Evolutionary conservation across 2,113 vertebrate species (phyloP).

Genomic region (Nymphicus hollandicus): DNA sequence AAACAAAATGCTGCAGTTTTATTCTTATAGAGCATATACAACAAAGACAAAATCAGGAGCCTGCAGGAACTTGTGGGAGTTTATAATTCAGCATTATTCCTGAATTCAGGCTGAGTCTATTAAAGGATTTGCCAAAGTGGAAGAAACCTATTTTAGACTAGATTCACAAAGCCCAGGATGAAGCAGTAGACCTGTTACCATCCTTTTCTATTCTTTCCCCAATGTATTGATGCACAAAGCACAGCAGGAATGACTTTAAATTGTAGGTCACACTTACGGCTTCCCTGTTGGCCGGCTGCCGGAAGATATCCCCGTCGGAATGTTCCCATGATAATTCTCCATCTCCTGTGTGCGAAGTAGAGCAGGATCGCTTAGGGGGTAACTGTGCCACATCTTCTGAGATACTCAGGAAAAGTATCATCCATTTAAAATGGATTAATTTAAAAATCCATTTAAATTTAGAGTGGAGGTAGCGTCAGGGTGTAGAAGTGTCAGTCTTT

Average conservation of each 20-base stretch:
- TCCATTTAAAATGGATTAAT: background rate
- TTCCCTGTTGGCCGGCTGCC: constrained; percentile 82
- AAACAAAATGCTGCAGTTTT: background rate
- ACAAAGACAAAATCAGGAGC: background rate
- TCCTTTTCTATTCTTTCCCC: background rate
- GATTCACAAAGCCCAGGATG: background rate
- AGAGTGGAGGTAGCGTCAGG: background rate
- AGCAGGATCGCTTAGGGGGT: background rate
- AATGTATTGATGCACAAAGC: background rate
- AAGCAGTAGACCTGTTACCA: background rate
- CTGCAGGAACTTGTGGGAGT: background rate
- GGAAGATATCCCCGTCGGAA: constrained; percentile 76
- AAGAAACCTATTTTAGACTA: background rate
- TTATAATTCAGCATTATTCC: background rate
- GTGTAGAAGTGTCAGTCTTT: background rate
- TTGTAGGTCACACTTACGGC: constrained; percentile 73
- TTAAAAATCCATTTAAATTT: background rate
- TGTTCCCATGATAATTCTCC: constrained; percentile 80
- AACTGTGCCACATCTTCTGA: background rate
- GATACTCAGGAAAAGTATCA: background rate
- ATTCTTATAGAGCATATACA: background rate
- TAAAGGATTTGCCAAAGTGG: background rate
- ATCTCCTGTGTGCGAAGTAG: constrained; percentile 69
- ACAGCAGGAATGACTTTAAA: background rate
- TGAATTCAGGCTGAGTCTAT: background rate